A percentile compares a stretch with the other conserved stretches of the same genome.
phyloP scores from a whole-genome alignment of 1,140 invertebrate genomes.

The Temnothorax longispinosus region DNA sequence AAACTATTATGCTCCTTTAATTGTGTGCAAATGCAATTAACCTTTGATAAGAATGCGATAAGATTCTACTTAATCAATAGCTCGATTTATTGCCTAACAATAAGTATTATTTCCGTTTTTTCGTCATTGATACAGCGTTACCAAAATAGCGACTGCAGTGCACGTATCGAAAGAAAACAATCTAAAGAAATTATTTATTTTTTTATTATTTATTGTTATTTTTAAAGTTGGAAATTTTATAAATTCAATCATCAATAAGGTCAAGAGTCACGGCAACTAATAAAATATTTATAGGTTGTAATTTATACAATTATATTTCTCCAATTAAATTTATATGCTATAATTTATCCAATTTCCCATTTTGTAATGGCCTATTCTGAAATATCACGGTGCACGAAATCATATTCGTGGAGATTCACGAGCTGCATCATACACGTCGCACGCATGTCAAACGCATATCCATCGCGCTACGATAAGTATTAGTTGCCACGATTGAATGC shows the following conservation, averaged over 20 bases:
- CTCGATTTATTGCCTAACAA: no score
- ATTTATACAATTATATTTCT: background rate
- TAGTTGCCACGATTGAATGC: background rate
- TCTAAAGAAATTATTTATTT: background rate
- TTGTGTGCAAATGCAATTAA: constrained; percentile 24
- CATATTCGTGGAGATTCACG: background rate
- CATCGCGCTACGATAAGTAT: background rate
- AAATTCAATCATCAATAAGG: background rate
- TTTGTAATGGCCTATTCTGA: background rate
- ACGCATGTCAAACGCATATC: background rate
- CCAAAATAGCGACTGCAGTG: background rate
- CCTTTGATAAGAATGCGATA: background rate
- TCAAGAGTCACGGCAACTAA: background rate
- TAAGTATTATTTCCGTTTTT: no score
- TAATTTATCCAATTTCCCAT: background rate
- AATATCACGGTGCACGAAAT: background rate
- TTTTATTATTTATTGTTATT: background rate
- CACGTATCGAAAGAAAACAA: background rate
- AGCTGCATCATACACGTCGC: background rate
- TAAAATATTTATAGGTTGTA: background rate
- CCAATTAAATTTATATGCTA: background rate
- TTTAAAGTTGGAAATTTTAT: background rate
- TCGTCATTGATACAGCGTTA: background rate
- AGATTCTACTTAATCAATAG: background rate
- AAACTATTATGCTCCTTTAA: background rate